Base-by-base conservation (phyloP, 2,797 vertebrate genomes). In the Picus viridis region DNA sequence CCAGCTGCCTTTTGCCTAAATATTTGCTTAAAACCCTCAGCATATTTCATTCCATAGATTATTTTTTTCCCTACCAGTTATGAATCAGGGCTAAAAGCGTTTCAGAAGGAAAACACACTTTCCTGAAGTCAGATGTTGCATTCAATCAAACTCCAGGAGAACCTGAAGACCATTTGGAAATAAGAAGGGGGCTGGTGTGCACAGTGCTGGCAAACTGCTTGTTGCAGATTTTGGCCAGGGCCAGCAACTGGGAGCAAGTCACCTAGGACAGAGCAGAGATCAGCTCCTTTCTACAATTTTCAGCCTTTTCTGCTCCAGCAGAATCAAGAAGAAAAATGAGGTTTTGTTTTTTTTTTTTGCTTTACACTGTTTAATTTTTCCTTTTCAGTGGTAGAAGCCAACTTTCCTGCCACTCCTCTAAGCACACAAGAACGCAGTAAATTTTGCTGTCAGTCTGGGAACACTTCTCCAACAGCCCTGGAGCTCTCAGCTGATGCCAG, bases 1-100 rank as follows among this genome's bases (percentile, higher is more conserved):
- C 89, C 94, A 93, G 87, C 91, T 95, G 94, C 89, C 90, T 93
- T 95, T 92, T 90, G 71, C 94, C 92, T 95, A 96, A 95, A 94
- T 95, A 95, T 96, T 96, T 96, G 94, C 94, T 94, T 92, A 58
- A 95, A 89, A 78, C 36, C 69, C 68, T 73, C 49, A 7, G 71
- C 74, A 17, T 94, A 95, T 94, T 94, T 96, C 93, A 95, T 88
- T 86, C 87, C 64, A 47, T 84, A 89, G 83, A 85, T 95, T 92
- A 86, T 80, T 92, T 94, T 51, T 24, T 93, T 78, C 80, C 91
- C 92, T 94, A 94, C 83, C 89, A 71, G 83, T 93, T 94, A 82
- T 89, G 93, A 91, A 95, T 90, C 89, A 91, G 86, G 68, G 59
- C 65, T 92, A 72, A 92, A 91, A 93, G 92, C 6, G 4, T 84